Evolutionary conservation across 1,140 invertebrate genomes (phyloP), one percentile per base, ranked within the genome.

Genomic region (Helicorthomorpha holstii): DNA sequence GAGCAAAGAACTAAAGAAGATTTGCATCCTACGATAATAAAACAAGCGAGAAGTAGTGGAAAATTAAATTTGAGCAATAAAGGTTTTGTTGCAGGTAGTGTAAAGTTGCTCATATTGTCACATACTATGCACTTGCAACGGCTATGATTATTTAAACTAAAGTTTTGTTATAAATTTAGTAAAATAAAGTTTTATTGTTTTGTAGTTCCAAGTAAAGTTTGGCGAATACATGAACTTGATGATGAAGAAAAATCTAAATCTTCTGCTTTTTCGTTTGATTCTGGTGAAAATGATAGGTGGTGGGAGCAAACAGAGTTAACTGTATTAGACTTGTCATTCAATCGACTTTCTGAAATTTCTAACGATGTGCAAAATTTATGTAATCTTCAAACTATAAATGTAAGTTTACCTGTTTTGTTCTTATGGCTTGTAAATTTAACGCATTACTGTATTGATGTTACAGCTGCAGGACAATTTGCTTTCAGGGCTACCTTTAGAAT

Each of bases 231-330:
- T 63, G 75, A 83, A 56, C 69, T 83, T 55, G 73, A 79, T 56
- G 72, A 77, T 61, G 69, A 81, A 68, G 69, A 78, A 60, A 61
- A 34, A 7, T 34, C 70, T 19, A 69, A 66, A 52, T 60, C 69
- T 52, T 59, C 77, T 12, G 69, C 79, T 62, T 61, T 80, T 59
- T 70, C 76, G 26, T 69, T 82, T 7, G 80, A 85, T 60, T 77
- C 81, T 56, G 58, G 58, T 42, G 72, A 78, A 54, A 76, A 81
- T 41, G 73, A 75, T 52, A 74, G 76, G 45, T 93, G 88, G 88
- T 92, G 88, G 88, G 84, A 85, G 63, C 76, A 81, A 59, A 78
- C 82, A 56, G 76, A 82, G 1, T 65, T 91, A 2, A 83, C 75
- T 47, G 78, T 78, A 60, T 70, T 91, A 50, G 83, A 90, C 62